Evolutionary conservation across 2,797 vertebrate genomes (phyloP), one percentile per base, ranked within the genome.

Genomic region (Cirrhinus molitorella): DNA sequence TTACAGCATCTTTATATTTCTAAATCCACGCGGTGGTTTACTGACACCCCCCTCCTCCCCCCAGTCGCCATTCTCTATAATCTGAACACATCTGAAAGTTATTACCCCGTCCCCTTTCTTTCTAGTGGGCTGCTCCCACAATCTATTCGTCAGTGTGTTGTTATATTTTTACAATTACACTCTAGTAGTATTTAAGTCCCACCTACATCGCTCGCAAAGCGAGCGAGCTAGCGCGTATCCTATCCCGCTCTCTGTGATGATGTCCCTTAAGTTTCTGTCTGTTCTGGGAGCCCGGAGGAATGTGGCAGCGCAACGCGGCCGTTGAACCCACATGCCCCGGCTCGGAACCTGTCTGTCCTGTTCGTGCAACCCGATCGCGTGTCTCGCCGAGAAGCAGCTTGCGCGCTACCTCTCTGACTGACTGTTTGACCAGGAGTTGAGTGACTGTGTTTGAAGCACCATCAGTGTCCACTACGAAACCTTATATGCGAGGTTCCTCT

Each of bases 11-110:
- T 94, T 77, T 91, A 88, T 91, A 93, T 94, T 92, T 92, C 93
- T 93, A 93, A 94, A 94, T 92, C 92, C 91, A 89, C 89, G 91
- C 92, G 91, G 91, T 92, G 87, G 91, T 92, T 92, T 93, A 92
- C 95, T 93, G 94, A 94, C 93, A 91, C 94, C 93, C 91, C 92
- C 92, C 55, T 47, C 76, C 59, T 31, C 92, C 86, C 81, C 85
- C 79, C 92, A 83, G 55, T 83, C 67, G 45, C 74, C 70, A 86
- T 81, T 76, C 91, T 91, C 74, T 83, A 78, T 83, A 91, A 95
- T 93, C 92, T 89, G 92, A 92, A 90, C 92, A 93, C 92, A 94
- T 93, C 92, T 95, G 92, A 94, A 94, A 95, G 89, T 95, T 94
- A 93, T 94, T 94, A 94, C 80, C 88, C 88, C 89, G 88, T 92